Evolutionary conservation across 2,797 vertebrate genomes (phyloP), one percentile per base, ranked within the genome.

Genomic region (Sus cebifrons): DNA sequence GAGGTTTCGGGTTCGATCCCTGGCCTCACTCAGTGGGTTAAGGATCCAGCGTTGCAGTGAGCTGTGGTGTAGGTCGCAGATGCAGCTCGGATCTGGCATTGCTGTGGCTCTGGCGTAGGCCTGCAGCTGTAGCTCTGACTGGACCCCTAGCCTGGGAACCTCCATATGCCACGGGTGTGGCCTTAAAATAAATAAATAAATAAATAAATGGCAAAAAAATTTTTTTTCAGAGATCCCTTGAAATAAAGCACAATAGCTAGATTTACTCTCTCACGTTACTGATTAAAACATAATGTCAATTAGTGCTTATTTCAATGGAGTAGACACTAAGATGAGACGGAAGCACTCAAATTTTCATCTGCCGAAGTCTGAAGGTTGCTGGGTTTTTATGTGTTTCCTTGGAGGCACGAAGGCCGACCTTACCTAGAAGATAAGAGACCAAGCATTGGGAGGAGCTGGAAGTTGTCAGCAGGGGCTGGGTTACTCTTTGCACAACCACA

Each of bases 171-270:
- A 49, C 6, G 44, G 44, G 44, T 49, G 44, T 1, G 44, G 44
- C 44, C 44, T 49, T 6, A 49, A 49, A 49, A 49, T 7, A 49
- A 49, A 49, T 49, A 49, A 49, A 49, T 49, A 49, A 49, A 49
- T 49, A 49, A 49, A 49, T 49, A 49, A 49, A 49, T 7, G 44
- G 44, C 44, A 49, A 49, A 49, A 49, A 49, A 49, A 49, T 5
- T 49, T 49, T 49, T 4, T 68, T 83, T 44, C 3, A 91, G 92
- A 60, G 73, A 18, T 71, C 65, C 56, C 62, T 85, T 25, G 52
- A 82, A 95, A 67, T 89, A 70, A 78, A 78, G 95, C 54, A 88
- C 27, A 77, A 68, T 44, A 68, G 49, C 86, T 82, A 68, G 36
- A 84, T 54, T 86, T 82, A 78, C 21, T 82, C 5, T 60, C 29